phyloP scores from a whole-genome alignment of 2,797 vertebrate genomes.

The Xiphophorus birchmanni region DNA sequence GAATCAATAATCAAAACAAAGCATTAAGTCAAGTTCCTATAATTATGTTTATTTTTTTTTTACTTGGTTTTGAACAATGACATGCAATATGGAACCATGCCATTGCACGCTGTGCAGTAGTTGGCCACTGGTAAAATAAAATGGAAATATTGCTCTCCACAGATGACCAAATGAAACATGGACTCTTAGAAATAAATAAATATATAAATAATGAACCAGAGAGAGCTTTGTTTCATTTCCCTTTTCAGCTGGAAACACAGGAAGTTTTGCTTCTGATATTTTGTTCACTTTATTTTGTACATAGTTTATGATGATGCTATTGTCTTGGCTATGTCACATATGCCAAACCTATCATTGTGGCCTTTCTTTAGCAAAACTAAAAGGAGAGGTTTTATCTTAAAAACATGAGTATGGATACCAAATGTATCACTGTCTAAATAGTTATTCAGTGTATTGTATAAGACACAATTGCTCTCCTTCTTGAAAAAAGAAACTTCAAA shows the following conservation, averaged over 20 bases:
- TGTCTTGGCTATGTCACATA: background rate
- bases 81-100: background rate
- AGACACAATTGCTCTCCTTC: conserved; percentile 35
- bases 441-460: conserved; percentile 37
- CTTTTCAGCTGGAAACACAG: background rate
- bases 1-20: no score
- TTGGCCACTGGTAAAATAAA: background rate
- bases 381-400: background rate
- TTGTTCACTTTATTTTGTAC: background rate
- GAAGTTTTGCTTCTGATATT: background rate
- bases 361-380: background rate
- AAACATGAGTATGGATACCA: conserved; percentile 13
- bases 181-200: background rate
- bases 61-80: background rate
- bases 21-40: no score
- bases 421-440: conserved; percentile 40
- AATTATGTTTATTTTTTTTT: background rate
- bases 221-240: background rate
- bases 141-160: background rate
- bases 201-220: background rate
- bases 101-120: background rate
- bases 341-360: background rate
- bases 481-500: conserved; percentile 60
- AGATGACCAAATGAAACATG: background rate
- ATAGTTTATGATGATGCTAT: background rate